Percentiles rank a stretch among this genome's conserved stretches.
phyloP scores from a whole-genome alignment of 2,888 invertebrate species.

The Eristalis tenax region DNA sequence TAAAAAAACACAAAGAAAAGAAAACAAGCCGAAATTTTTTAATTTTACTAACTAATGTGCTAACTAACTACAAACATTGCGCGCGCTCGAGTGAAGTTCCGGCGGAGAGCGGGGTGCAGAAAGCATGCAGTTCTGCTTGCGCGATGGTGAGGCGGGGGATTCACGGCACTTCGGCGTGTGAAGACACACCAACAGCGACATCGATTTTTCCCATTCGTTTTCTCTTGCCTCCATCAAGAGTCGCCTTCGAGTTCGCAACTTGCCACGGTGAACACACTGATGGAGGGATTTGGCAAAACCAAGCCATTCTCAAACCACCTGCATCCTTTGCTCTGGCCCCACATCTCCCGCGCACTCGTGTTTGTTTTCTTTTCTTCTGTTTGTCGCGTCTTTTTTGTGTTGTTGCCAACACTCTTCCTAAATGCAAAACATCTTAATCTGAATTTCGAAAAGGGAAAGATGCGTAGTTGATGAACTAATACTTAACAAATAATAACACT shows the following conservation, averaged over 20 bases:
- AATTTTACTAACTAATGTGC: constrained; percentile 21
- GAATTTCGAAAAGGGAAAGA: not conserved
- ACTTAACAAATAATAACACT: not conserved
- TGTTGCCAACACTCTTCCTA: constrained; percentile 26
- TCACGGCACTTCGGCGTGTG: too few relatives aligned
- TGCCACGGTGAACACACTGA: too few relatives aligned
- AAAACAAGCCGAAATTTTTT: constrained; percentile 57
- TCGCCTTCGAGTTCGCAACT: too few relatives aligned
- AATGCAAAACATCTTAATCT: not conserved
- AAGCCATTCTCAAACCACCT: not conserved
- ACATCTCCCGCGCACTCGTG: not conserved
- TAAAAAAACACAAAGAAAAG: constrained; percentile 68
- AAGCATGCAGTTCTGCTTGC: too few relatives aligned
- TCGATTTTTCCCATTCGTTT: too few relatives aligned
- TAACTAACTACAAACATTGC: constrained; percentile 20
- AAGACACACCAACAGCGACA: too few relatives aligned
- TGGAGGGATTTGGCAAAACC: too few relatives aligned
- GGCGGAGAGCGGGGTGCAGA: not conserved
- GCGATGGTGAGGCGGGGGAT: too few relatives aligned
- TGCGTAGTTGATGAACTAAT: not conserved
- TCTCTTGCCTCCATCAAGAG: too few relatives aligned
- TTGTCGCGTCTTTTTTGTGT: constrained; percentile 18
- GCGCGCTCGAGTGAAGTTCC: not conserved
- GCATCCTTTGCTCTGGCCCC: not conserved
- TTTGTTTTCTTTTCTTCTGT: constrained; percentile 41